Conservation (phyloP, 2,888 invertebrate genomes). For the Sphaerophoria rueppellii region DNA sequence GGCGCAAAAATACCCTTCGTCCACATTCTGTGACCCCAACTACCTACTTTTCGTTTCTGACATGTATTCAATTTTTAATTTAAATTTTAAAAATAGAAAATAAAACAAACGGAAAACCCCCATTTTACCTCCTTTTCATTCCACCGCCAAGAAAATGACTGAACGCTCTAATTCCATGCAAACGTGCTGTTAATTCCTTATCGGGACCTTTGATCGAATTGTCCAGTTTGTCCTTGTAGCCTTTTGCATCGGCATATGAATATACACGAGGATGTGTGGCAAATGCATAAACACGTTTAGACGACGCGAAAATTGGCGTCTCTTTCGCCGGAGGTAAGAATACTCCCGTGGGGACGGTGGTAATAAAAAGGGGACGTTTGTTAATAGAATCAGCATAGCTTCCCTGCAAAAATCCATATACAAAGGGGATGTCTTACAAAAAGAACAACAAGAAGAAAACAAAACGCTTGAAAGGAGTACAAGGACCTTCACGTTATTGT, state of each 20-base stretch:
- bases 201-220: constrained; percentile 59
- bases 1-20: constrained; percentile 4
- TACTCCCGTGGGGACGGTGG: constrained; percentile 90
- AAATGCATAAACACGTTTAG: constrained; percentile 85
- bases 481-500: constrained; percentile 17
- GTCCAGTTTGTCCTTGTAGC: constrained; percentile 72
- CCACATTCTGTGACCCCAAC: not conserved
- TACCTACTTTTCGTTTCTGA: not conserved
- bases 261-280: constrained; percentile 84
- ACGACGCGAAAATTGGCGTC: constrained; percentile 77
- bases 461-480: constrained; percentile 51
- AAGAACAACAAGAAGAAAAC: constrained; percentile 52
- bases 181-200: constrained; percentile 61
- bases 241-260: constrained; percentile 75
- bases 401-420: constrained; percentile 75
- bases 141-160: constrained; percentile 62
- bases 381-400: constrained; percentile 76
- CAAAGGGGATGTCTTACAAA: constrained; percentile 69
- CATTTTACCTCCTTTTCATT: constrained; percentile 67
- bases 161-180: constrained; percentile 70
- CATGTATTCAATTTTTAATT: not conserved
- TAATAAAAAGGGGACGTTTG: constrained; percentile 87
- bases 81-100: constrained; percentile 34
- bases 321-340: constrained; percentile 90
- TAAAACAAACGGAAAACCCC: constrained; percentile 8